These are phyloP conservation scores for Melipona quadrifasciata DNA, from an alignment of 1,140 invertebrate genomes.

Conservation along the genomic window DNA sequence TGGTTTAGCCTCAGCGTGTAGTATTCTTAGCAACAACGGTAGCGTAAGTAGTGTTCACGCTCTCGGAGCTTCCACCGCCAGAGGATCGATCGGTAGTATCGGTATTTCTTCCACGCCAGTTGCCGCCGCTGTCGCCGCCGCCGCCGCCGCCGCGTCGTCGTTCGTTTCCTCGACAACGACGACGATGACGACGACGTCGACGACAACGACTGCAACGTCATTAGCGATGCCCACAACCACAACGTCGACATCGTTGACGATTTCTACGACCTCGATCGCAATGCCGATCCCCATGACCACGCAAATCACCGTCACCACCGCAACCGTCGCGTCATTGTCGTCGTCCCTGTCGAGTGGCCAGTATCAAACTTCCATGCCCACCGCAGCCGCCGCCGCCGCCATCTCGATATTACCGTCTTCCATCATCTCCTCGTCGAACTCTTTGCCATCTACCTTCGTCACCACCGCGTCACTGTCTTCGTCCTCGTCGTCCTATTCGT, in stretches of 20 bases:
- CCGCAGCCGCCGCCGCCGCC: not conserved
- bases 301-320: constrained; percentile 34
- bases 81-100: constrained; percentile 46
- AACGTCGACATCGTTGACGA: not conserved
- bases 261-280: not conserved
- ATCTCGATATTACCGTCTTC: constrained; percentile 53
- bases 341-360: constrained; percentile 1
- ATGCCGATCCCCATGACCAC: constrained; percentile 38
- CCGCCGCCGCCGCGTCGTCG: constrained; percentile 5
- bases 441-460: constrained; percentile 39
- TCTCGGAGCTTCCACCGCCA: constrained; percentile 68
- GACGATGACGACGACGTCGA: not conserved
- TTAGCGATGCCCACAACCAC: constrained; percentile 4
- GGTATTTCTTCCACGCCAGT: constrained; percentile 17
- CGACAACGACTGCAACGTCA: not conserved
- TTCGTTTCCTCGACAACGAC: constrained; percentile 37
- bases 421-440: constrained; percentile 56
- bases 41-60: constrained; percentile 64
- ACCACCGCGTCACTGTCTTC: constrained; percentile 39
- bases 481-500: constrained; percentile 18
- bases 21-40: constrained; percentile 63
- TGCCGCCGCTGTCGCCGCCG: not conserved
- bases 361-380: constrained; percentile 46
- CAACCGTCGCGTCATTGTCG: constrained; percentile 50
- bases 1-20: constrained; percentile 63